Evolutionary conservation across 2,113 vertebrate genomes (phyloP).

Genomic region (Saccopteryx leptura): DNA sequence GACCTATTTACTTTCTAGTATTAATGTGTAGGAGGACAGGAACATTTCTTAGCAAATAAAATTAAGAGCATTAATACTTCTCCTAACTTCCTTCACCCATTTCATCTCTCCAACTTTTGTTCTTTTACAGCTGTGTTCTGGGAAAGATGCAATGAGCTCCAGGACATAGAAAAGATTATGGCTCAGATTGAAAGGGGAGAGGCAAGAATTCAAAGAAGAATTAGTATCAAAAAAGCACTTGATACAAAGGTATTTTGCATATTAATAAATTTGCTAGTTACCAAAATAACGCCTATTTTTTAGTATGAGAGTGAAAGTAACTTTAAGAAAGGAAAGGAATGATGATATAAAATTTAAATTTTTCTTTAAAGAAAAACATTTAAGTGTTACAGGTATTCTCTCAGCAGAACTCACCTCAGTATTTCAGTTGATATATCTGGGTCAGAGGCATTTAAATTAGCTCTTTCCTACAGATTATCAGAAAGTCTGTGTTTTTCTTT

Average conservation of each 20-base stretch:
- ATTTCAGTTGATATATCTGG: not conserved
- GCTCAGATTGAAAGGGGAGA: constrained; percentile 99
- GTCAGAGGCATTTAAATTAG: not conserved
- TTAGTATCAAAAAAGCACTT: constrained; percentile 99
- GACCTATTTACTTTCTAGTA: not conserved
- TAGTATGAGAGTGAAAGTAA: not conserved
- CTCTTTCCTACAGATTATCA: not conserved
- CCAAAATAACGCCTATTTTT: not conserved
- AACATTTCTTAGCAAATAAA: constrained; percentile 42
- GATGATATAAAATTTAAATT: not conserved
- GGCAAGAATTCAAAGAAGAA: constrained; percentile 98
- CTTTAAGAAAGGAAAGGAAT: constrained; percentile 25
- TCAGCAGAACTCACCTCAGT: not conserved
- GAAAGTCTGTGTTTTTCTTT: not conserved
- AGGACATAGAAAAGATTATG: constrained; percentile 99
- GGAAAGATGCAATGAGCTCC: constrained; percentile 99
- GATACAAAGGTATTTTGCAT: constrained; percentile 95
- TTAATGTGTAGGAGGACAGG: not conserved
- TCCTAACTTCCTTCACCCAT: not conserved
- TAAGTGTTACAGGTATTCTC: not conserved
- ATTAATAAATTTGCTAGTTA: constrained; percentile 24
- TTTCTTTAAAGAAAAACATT: constrained; percentile 3
- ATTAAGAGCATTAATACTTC: not conserved
- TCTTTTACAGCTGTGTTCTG: constrained; percentile 95
- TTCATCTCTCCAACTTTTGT: not conserved